Conservation (phyloP, 2,113 vertebrate genomes). For the Pithys albifrons region DNA sequence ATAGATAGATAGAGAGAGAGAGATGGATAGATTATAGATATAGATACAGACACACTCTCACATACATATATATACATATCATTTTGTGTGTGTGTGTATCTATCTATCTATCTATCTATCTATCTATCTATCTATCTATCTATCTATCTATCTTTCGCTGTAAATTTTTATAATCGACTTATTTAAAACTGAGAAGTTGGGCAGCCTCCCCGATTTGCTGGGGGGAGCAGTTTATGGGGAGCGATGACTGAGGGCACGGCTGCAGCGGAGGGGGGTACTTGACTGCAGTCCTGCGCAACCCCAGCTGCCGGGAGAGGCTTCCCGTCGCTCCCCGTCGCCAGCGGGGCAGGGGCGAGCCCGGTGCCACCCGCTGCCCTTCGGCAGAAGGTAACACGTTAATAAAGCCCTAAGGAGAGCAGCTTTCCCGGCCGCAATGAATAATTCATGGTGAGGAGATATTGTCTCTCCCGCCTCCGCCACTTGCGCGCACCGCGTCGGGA, state of each 20-base stretch:
- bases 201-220: not conserved
- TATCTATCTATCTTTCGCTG: not conserved
- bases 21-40: no score
- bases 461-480: slow-evolving; percentile 65
- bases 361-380: slow-evolving; percentile 1
- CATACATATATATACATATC: no score
- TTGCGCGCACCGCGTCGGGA: slow-evolving; percentile 44
- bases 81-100: no score
- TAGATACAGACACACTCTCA: no score
- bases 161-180: not conserved
- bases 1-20: accelerated
- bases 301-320: not conserved
- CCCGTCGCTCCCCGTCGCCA: not conserved
- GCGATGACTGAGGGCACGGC: not conserved
- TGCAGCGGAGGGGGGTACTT: not conserved
- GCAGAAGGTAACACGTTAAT: slow-evolving; percentile 74
- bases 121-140: no score
- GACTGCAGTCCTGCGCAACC: not conserved
- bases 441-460: slow-evolving; percentile 76
- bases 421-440: slow-evolving; percentile 79
- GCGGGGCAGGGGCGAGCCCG: not conserved
- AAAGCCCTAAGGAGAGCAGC: slow-evolving; percentile 69
- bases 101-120: no score
- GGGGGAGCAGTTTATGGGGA: not conserved
- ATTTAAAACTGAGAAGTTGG: not conserved